A percentile compares a stretch with the other conserved stretches of the same genome.
Conservation (phyloP, 2,888 invertebrate species). For the Papilio demoleus region DNA sequence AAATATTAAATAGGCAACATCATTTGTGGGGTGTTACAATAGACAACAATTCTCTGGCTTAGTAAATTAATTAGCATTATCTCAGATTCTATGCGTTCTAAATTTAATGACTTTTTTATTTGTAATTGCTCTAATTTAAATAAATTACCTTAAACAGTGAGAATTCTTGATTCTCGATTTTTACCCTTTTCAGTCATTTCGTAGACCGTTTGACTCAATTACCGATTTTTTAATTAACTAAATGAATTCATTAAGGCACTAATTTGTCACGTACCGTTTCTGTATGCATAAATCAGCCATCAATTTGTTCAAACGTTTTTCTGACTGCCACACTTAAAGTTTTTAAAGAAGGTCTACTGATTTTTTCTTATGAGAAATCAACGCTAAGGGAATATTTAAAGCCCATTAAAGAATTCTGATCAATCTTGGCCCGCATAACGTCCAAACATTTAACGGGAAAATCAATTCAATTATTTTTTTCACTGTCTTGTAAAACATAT, state of each 20-base stretch:
- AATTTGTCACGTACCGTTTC: constrained; percentile 26
- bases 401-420: not conserved
- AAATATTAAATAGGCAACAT: no score
- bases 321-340: not conserved
- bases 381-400: not conserved
- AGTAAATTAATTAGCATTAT: constrained; percentile 1
- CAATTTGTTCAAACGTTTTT: constrained; percentile 28
- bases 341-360: not conserved
- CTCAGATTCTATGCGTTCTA: not conserved
- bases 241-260: constrained; percentile 31
- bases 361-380: not conserved
- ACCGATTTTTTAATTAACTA: constrained; percentile 29
- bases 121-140: constrained; percentile 37
- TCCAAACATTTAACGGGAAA: no score
- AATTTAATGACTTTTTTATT: constrained; percentile 14
- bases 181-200: constrained; percentile 25
- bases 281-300: constrained; percentile 31
- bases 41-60: no score
- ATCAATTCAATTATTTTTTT: no score
- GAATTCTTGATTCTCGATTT: constrained; percentile 24
- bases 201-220: constrained; percentile 23
- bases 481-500: no score
- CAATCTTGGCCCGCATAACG: constrained; percentile 6
- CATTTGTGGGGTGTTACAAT: no score
- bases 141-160: constrained; percentile 21